These are phyloP conservation scores for Eriosoma lanigerum DNA, from an alignment of 1,140 invertebrate species.

Conservation along the genomic window DNA sequence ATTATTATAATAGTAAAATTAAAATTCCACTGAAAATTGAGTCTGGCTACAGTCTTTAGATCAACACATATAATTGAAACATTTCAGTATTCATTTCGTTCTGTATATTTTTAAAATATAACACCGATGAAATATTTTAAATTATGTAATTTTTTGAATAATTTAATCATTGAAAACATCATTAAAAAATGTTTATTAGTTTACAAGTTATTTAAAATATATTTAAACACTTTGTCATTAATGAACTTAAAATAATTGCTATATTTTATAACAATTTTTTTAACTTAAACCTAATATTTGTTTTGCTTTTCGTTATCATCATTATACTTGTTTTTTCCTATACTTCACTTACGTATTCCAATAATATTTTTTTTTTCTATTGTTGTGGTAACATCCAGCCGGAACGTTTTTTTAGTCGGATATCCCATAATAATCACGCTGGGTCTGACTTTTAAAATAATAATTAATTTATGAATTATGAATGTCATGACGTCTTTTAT, in stretches of 20 bases:
- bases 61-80: no score
- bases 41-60: no score
- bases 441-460: conserved; percentile 36
- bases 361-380: conserved; percentile 29
- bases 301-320: conserved; percentile 13
- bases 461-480: conserved; percentile 36
- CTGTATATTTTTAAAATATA: no score
- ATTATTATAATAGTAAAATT: no score
- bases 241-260: neutral
- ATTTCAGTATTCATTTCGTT: no score
- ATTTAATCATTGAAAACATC: no score
- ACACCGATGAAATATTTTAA: no score
- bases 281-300: conserved; percentile 29
- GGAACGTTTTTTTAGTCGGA: conserved; percentile 43
- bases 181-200: no score
- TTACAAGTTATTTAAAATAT: conserved; percentile 6
- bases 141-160: no score
- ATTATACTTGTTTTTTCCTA: neutral
- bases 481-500: conserved; percentile 25
- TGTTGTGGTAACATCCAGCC: conserved; percentile 25
- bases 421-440: conserved; percentile 46
- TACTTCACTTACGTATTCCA: conserved; percentile 33
- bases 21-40: no score
- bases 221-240: conserved; percentile 4
- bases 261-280: neutral